Percentiles rank a stretch among this genome's conserved stretches.
Conservation (phyloP, 2,113 vertebrate species). For the Larimichthys crocea region DNA sequence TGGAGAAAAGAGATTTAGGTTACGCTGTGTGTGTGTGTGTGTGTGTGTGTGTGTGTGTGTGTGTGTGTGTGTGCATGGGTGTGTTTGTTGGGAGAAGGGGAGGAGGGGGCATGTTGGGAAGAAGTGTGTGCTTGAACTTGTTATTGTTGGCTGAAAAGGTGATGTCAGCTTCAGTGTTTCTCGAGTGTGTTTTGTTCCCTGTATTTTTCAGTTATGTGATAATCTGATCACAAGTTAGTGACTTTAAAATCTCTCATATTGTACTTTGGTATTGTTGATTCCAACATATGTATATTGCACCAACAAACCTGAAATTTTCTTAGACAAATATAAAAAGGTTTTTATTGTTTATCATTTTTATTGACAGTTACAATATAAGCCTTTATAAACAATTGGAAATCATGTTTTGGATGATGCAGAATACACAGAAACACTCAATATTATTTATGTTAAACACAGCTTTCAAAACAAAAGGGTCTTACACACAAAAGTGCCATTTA, state of each 20-base stretch:
- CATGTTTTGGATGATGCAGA: not conserved
- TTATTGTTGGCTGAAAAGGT: conserved; percentile 78
- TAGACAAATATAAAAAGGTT: not conserved
- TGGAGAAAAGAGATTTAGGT: conserved; percentile 53
- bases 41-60: conserved; percentile 18
- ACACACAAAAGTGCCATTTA: not conserved
- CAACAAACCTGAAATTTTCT: not conserved
- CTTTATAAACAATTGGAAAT: not conserved
- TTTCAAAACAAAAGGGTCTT: not conserved
- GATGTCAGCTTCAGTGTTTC: conserved; percentile 75
- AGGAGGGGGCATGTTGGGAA: conserved; percentile 63
- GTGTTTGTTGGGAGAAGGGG: conserved; percentile 6
- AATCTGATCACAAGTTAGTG: conserved; percentile 54
- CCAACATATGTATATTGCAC: conserved; percentile 1
- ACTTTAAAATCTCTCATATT: conserved; percentile 3
- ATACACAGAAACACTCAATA: not conserved
- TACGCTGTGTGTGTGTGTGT: not conserved
- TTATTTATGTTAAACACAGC: not conserved
- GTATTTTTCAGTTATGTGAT: conserved; percentile 51
- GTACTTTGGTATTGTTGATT: conserved; percentile 33
- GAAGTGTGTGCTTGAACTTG: conserved; percentile 77
- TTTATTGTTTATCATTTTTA: not conserved
- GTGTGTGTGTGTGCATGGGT: conserved; percentile 26
- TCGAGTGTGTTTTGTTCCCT: conserved; percentile 70
- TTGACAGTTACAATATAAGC: not conserved